Conservation (phyloP, 2,888 invertebrate species). For the Nemotelus pantherinus region DNA sequence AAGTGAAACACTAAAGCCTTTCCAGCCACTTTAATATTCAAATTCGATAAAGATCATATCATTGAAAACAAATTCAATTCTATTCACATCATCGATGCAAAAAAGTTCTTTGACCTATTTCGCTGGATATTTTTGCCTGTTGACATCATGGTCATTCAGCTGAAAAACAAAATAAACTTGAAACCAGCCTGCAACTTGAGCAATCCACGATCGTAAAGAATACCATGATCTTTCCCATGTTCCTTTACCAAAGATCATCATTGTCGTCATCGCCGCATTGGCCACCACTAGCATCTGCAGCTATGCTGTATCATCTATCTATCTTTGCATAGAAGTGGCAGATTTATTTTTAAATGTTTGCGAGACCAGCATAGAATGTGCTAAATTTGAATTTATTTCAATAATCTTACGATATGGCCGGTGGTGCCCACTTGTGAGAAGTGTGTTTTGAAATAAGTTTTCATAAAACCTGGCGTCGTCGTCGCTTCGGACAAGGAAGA, state of each 20-base stretch:
- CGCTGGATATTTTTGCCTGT: conserved; percentile 21
- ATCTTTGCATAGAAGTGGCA: not conserved
- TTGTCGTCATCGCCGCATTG: not conserved
- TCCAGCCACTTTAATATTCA: too few relatives aligned
- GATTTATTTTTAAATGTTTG: conserved; percentile 2
- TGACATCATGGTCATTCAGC: conserved; percentile 33
- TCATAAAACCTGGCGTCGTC: too few relatives aligned
- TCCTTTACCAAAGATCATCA: not conserved
- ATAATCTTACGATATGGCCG: not conserved
- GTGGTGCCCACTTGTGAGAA: too few relatives aligned
- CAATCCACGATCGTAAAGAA: conserved; percentile 1
- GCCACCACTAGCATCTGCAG: too few relatives aligned
- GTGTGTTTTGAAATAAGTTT: too few relatives aligned
- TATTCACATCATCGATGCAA: not conserved
- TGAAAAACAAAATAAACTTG: conserved; percentile 29
- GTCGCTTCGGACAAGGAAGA: conserved; percentile 3
- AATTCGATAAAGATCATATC: too few relatives aligned
- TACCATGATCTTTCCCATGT: not conserved
- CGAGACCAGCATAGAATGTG: conserved; percentile 10
- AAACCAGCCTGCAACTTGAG: not conserved
- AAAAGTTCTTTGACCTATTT: conserved; percentile 36
- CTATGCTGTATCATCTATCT: not conserved
- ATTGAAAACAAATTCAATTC: not conserved
- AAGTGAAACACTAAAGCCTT: too few relatives aligned
- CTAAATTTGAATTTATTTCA: conserved; percentile 22